Base-by-base conservation (phyloP, 2,797 vertebrate genomes). In the Emys orbicularis region DNA sequence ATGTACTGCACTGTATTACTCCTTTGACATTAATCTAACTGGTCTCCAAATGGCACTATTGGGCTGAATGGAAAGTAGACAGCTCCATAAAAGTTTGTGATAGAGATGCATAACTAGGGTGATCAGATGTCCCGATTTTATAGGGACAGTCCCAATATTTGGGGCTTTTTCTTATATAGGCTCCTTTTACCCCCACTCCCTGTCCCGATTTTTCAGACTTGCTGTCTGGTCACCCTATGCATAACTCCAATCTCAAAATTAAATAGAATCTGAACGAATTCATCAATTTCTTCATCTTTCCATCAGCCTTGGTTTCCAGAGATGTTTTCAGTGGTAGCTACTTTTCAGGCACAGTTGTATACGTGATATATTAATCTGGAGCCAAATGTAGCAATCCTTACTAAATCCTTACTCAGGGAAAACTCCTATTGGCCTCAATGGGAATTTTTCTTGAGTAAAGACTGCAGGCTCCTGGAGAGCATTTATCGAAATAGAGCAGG, bases 21-120 rank as follows among this genome's bases (percentile, higher is more conserved):
- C 89, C 79, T 90, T 74, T 84, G 81, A 16, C 80, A 93, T 91
- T 94, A 88, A 95, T 94, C 82, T 81, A 87, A 95, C 72, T 89
- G 77, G 15, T 89, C 93, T 3, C 52, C 50, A 90, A 94, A 91
- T 50, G 11, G 29, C 49, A 68, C 6, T 92, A 8, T 81, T 84
- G 52, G 81, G 93, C 81, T 90, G 57, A 84, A 90, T 79, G 29
- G 92, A 88, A 95, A 15, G 61, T 25, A 95, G 68, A 81, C 12
- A 86, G 19, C 53, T 83, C 53, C 50, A 49, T 47, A 79, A 3
- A 19, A 19, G 37, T 94, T 83, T 88, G 21, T 93, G 87, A 18
- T 41, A 88, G 21, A 82, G 79, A 88, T 80, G 29, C 19, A 4
- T 74, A 84, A 90, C 93, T 83, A 50, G 50, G 50, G 15, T 50